Evolutionary conservation across 2,113 vertebrate genomes (phyloP).

Genomic region (Barbus barbus): DNA sequence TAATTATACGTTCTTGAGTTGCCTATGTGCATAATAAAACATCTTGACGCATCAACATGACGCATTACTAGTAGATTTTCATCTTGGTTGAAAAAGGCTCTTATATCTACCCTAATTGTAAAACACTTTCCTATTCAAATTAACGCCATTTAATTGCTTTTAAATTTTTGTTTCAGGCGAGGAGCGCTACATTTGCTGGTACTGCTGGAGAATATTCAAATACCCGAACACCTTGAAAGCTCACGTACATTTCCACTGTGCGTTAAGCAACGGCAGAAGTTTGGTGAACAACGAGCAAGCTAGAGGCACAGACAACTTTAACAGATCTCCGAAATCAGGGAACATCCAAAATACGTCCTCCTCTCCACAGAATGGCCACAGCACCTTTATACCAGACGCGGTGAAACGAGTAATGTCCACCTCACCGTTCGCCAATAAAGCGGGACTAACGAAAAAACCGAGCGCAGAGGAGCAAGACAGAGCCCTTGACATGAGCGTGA

Average conservation of each 20-base stretch:
- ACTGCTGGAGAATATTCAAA: conserved; percentile 97
- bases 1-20: not conserved
- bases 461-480: conserved; percentile 84
- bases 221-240: conserved; percentile 96
- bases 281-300: conserved; percentile 79
- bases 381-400: conserved; percentile 75
- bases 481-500: conserved; percentile 86
- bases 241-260: conserved; percentile 94
- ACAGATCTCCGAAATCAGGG: conserved; percentile 80
- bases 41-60: not conserved
- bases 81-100: not conserved
- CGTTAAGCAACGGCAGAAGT: conserved; percentile 80
- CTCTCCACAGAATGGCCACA: conserved; percentile 69
- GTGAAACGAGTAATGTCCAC: conserved; percentile 72
- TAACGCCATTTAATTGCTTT: not conserved
- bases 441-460: conserved; percentile 69
- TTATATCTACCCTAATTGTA: not conserved
- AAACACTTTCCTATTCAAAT: no score
- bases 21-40: not conserved
- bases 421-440: conserved; percentile 74
- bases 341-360: conserved; percentile 73
- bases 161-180: conserved; percentile 78
- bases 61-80: not conserved
- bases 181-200: conserved; percentile 98
- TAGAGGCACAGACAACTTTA: conserved; percentile 77